Base-by-base conservation (phyloP, 2,888 invertebrate genomes). In the Pristionchus entomophagus region DNA sequence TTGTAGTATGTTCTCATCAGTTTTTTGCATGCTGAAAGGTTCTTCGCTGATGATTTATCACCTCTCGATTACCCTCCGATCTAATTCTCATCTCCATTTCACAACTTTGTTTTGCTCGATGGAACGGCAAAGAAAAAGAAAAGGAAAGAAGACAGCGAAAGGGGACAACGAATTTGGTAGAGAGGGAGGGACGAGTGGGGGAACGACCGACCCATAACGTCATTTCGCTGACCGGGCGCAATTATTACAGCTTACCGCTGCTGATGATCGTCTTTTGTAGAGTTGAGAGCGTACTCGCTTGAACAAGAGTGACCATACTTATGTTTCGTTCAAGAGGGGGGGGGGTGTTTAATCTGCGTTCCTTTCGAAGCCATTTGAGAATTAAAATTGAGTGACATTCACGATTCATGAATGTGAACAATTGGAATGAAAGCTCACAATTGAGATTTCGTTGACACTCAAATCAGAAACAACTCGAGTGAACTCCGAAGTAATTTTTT, bases 51-150 rank as follows among this genome's bases (percentile, higher is more conserved):
- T 2, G 56, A 2, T 56, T n/a, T 8, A 56, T 56, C 35, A 17
- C 5, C n/a, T 65, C 17, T 35, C 65, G 12, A 17, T 22, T 3
- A n/a, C 65, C 1, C 19, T 38, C 65, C 32, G 17, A 32, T 38
- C 35, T 4, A 8, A 26, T 73, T 26, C 73, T 26, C 22, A 41
- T 73, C 73, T 41, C 73, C 41, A 41, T 73, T 73, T 73, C 73
- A 73, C 73, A 10, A 73, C 73, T 41, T 73, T 73, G 73, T 73
- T 73, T 73, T 73, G 73, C 41, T 73, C 73, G 26, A 38, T 73
- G 26, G 38, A 38, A 41, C 51, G 41, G 35, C 51, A 78, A 80
- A 22, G 51, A 80, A 80, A 80, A 56, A 51, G 80, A 51, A 53
- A 53, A 45, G 14, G 78, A 45, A 51, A 53, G 32, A 45, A 12